These are phyloP conservation scores for Brachyptera risi DNA, from an alignment of 2,888 invertebrate species.

Conservation along the genomic window DNA sequence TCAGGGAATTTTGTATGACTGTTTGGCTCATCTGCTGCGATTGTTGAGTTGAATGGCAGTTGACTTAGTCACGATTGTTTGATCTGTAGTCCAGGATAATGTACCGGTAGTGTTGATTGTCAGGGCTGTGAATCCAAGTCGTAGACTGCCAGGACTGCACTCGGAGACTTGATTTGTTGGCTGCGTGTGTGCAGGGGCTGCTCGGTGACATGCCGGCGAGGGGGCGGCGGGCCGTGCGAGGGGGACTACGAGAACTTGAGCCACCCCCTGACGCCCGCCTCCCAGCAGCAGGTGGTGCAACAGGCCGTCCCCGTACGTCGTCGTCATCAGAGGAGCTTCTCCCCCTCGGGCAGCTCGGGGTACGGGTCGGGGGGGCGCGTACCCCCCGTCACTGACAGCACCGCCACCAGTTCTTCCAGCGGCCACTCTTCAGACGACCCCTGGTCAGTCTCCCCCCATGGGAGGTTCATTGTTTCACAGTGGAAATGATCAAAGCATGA, in stretches of 20 bases:
- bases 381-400: conserved; percentile 49
- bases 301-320: conserved; percentile 39
- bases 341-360: conserved; percentile 78
- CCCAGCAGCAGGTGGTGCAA: conserved; percentile 63
- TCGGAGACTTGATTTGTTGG: too few relatives aligned
- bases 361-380: conserved; percentile 70
- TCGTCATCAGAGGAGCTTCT: conserved; percentile 68
- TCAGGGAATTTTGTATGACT: too few relatives aligned
- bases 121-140: too few relatives aligned
- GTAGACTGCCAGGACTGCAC: too few relatives aligned
- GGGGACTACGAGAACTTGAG: conserved; percentile 66
- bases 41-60: too few relatives aligned
- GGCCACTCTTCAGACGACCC: conserved; percentile 61
- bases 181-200: conserved; percentile 51
- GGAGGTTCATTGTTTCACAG: too few relatives aligned
- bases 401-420: conserved; percentile 59
- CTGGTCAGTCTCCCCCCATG: conserved; percentile 45
- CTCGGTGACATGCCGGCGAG: conserved; percentile 52
- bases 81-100: too few relatives aligned
- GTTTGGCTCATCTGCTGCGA: too few relatives aligned
- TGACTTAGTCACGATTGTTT: too few relatives aligned
- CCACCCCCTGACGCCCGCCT: conserved; percentile 41
- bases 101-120: too few relatives aligned
- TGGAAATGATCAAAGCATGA: too few relatives aligned
- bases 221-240: conserved; percentile 40